A percentile compares a stretch with the other conserved stretches of the same genome.
These are phyloP conservation scores for Dendrophyllia cribrosa DNA, from an alignment of 64 coral and sea anemone species.

Conservation along the genomic window DNA sequence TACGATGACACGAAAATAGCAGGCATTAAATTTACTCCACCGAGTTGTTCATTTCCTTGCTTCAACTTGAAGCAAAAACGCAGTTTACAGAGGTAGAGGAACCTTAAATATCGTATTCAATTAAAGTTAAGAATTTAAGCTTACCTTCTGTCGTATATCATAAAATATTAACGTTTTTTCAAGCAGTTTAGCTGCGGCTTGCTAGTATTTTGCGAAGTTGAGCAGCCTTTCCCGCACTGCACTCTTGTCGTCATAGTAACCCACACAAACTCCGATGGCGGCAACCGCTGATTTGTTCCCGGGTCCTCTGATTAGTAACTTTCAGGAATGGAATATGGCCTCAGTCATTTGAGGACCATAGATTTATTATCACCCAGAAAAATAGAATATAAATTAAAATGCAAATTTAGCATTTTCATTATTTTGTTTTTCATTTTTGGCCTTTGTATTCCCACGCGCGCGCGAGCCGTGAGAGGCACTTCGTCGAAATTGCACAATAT, in stretches of 20 bases:
- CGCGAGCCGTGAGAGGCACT: too few species aligned
- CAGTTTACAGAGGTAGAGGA: not conserved
- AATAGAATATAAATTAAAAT: too few species aligned
- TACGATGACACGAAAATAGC: not conserved
- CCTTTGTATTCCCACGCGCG: too few species aligned
- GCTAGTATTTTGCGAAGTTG: not conserved
- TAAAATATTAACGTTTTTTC: slow-evolving; percentile 34
- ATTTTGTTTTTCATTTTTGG: too few species aligned
- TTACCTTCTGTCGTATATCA: not conserved
- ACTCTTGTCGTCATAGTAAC: slow-evolving; percentile 24
- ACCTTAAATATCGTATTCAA: not conserved
- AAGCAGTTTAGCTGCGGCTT: not conserved
- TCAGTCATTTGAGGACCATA: too few species aligned
- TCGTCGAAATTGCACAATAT: too few species aligned
- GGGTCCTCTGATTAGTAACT: too few species aligned
- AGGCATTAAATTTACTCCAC: not conserved
- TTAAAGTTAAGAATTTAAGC: not conserved
- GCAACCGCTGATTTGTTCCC: not conserved
- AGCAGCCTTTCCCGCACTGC: not conserved
- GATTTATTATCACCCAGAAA: too few species aligned
- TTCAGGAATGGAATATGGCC: too few species aligned
- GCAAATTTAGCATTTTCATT: too few species aligned
- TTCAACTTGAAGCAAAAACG: not conserved
- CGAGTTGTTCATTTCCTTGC: not conserved
- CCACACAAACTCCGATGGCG: not conserved